Percentiles rank a stretch among this genome's conserved stretches.
Evolutionary conservation across 2,888 invertebrate species (phyloP).

Genomic region (Tanaodytes sp.): DNA sequence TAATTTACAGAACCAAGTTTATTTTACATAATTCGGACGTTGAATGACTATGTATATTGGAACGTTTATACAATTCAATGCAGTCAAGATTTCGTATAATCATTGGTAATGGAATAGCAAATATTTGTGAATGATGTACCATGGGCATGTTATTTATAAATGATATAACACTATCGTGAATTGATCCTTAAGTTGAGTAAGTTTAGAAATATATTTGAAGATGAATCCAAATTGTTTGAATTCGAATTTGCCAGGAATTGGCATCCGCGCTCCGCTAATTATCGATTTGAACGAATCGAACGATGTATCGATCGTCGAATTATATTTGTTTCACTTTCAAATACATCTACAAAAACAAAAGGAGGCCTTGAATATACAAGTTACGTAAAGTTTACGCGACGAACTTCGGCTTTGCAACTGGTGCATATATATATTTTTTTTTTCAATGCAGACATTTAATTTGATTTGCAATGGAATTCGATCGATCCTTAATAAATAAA

Average conservation of each 20-base stretch:
- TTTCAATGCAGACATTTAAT: no score
- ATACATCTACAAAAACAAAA: conserved; percentile 17
- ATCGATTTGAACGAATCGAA: no score
- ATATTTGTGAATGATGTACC: conserved; percentile 35
- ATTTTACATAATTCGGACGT: conserved; percentile 35
- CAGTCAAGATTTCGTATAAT: no score
- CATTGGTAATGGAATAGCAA: not conserved
- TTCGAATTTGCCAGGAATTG: conserved; percentile 7
- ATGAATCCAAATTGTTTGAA: conserved; percentile 13
- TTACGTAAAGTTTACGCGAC: not conserved
- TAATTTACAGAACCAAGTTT: no score
- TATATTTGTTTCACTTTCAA: conserved; percentile 15
- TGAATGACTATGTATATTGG: not conserved
- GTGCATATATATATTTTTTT: not conserved
- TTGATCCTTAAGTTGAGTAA: conserved; percentile 25
- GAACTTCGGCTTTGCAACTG: not conserved
- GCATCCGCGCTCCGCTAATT: no score
- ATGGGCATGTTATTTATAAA: conserved; percentile 35
- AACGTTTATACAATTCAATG: no score
- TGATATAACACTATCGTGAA: conserved; percentile 17
- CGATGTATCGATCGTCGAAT: conserved; percentile 1
- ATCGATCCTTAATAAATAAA: conserved; percentile 6
- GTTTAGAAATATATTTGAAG: conserved; percentile 28
- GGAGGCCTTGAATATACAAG: not conserved
- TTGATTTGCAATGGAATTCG: not conserved